These are phyloP conservation scores for Buathra laborator DNA, from an alignment of 2,888 invertebrate species.

Conservation along the genomic window DNA sequence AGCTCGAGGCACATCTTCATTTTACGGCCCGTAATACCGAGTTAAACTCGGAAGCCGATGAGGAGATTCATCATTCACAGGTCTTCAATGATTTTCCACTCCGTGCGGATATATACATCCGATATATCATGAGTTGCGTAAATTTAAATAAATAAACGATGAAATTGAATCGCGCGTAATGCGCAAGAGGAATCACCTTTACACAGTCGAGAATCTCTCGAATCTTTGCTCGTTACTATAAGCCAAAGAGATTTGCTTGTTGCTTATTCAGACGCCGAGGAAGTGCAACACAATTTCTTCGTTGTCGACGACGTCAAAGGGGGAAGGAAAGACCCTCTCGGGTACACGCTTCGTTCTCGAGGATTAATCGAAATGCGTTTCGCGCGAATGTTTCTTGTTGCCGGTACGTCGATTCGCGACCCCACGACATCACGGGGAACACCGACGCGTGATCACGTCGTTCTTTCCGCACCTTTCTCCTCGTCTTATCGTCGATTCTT, in stretches of 20 bases:
- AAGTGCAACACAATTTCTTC: constrained; percentile 20
- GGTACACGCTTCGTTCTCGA: constrained; percentile 17
- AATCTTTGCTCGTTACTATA: constrained; percentile 37
- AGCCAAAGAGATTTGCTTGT: constrained; percentile 13
- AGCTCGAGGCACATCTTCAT: constrained; percentile 17
- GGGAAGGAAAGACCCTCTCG: neutral
- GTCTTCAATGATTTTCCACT: neutral
- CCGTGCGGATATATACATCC: neutral
- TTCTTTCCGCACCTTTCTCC: constrained; percentile 20
- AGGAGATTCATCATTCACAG: constrained; percentile 27
- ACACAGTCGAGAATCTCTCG: constrained; percentile 23
- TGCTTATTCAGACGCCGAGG: constrained; percentile 35
- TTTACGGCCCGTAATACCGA: constrained; percentile 14
- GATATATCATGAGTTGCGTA: neutral
- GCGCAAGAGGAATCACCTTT: constrained; percentile 34
- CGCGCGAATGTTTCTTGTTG: constrained; percentile 24
- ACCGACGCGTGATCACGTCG: constrained; percentile 37
- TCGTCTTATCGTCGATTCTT: constrained; percentile 30
- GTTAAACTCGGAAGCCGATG: constrained; percentile 21
- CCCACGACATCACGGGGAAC: constrained; percentile 32
- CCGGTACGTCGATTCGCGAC: constrained; percentile 37
- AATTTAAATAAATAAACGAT: constrained; percentile 24
- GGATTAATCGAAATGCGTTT: constrained; percentile 44
- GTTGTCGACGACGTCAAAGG: constrained; percentile 11
- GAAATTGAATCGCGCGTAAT: constrained; percentile 43